Conservation (phyloP, 2,888 invertebrate genomes). For the Allacma fusca region DNA sequence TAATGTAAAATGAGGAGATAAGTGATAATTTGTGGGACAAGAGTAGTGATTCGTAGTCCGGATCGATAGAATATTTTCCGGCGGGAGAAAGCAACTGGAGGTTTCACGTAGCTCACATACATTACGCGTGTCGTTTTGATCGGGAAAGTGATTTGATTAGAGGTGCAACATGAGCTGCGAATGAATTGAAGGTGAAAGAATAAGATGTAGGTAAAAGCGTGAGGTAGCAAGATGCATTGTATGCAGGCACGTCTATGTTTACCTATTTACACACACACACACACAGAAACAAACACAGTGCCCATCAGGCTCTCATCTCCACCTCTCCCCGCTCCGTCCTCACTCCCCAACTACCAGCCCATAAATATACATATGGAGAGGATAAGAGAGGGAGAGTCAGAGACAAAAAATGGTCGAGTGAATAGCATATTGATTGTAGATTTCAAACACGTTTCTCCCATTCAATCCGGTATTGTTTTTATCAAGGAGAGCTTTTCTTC, state of each 20-base stretch:
- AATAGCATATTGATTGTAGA: slow-evolving; percentile 47
- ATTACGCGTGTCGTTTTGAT: neutral
- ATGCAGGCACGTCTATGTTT: no score
- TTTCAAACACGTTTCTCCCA: slow-evolving; percentile 54
- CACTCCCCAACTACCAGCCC: no score
- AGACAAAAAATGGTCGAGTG: slow-evolving; percentile 24
- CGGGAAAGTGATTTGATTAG: slow-evolving; percentile 38
- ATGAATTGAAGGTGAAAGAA: slow-evolving; percentile 21
- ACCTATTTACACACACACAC: no score
- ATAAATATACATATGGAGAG: neutral
- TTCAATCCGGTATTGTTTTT: slow-evolving; percentile 51
- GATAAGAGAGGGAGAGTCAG: neutral
- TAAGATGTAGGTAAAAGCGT: neutral
- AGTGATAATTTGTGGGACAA: no score
- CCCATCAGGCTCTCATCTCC: slow-evolving; percentile 9
- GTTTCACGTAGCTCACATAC: no score
- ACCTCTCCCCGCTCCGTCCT: neutral
- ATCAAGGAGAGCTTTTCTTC: slow-evolving; percentile 42
- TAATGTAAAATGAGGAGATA: no score
- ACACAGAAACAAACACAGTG: neutral
- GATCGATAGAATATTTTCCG: no score
- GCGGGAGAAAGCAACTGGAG: no score
- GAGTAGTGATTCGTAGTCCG: no score
- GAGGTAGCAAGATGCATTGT: no score
- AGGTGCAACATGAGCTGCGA: slow-evolving; percentile 25